Evolutionary conservation across 2,888 invertebrate species (phyloP).

Genomic region (Lycia hirtaria): DNA sequence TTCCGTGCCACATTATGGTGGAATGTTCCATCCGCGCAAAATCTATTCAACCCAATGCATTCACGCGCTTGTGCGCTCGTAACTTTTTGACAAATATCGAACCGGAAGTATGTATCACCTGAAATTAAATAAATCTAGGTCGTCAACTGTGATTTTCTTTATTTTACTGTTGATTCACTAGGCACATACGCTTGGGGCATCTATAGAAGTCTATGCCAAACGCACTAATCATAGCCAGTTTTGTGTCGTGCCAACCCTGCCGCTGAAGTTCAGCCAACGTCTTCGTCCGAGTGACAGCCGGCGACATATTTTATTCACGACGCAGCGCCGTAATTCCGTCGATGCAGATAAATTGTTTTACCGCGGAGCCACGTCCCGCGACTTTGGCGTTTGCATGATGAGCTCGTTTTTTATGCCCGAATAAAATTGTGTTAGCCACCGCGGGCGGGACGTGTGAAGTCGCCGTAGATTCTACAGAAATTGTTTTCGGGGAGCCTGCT

Average conservation of each 20-base stretch:
- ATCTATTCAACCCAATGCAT: too few species aligned
- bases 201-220: too few species aligned
- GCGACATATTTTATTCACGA: conserved; percentile 84
- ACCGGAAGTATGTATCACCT: too few species aligned
- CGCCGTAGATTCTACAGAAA: conserved; percentile 71
- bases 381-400: conserved; percentile 85
- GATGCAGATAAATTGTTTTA: conserved; percentile 86
- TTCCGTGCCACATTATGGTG: too few species aligned
- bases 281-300: conserved; percentile 78
- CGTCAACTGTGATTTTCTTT: too few species aligned
- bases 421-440: conserved; percentile 84
- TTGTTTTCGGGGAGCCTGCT: conserved; percentile 78
- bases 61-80: too few species aligned
- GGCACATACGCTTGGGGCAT: too few species aligned
- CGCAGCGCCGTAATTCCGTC: conserved; percentile 83
- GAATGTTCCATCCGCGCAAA: too few species aligned
- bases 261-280: conserved; percentile 59
- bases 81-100: too few species aligned
- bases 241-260: conserved; percentile 62
- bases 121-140: too few species aligned
- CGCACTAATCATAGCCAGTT: too few species aligned
- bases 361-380: conserved; percentile 81
- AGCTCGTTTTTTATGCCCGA: conserved; percentile 84
- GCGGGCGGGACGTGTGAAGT: conserved; percentile 72
- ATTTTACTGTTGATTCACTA: too few species aligned